Percentiles rank a stretch among this genome's conserved stretches.
phyloP scores from a whole-genome alignment of 2,113 vertebrate genomes.

The zebrafish (Danio rerio) region DNA sequence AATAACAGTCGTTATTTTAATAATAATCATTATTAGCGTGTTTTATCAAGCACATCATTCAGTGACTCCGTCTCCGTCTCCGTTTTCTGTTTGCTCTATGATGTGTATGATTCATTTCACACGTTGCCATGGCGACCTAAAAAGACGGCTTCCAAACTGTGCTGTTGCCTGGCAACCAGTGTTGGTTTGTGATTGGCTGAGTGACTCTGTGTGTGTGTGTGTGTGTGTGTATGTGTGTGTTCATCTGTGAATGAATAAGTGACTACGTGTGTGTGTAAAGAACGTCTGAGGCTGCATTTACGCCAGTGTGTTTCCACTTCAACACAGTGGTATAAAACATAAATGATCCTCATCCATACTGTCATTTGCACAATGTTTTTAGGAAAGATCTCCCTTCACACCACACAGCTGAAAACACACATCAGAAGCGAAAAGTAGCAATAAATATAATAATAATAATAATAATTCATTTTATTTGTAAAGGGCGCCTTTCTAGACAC shows the following conservation, averaged over 20 bases:
- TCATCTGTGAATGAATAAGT: background rate
- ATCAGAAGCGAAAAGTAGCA: too few relatives aligned
- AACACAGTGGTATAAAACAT: too few relatives aligned
- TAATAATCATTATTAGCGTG: too few relatives aligned
- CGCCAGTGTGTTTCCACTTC: too few relatives aligned
- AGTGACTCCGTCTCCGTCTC: background rate
- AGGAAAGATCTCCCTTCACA: background rate
- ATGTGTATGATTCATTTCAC: slow-evolving; percentile 42
- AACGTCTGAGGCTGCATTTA: background rate
- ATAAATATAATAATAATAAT: too few relatives aligned
- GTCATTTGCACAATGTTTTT: too few relatives aligned
- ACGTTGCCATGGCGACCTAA: slow-evolving; percentile 53
- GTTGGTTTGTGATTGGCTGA: background rate
- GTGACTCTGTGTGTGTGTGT: background rate
- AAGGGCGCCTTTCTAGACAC: too few relatives aligned
- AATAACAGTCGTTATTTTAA: too few relatives aligned
- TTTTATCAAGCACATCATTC: too few relatives aligned
- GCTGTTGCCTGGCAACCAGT: slow-evolving; percentile 69
- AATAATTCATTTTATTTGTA: too few relatives aligned
- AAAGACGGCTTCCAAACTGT: slow-evolving; percentile 57
- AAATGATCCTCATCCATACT: too few relatives aligned
- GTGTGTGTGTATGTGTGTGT: background rate
- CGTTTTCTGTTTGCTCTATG: slow-evolving; percentile 1
- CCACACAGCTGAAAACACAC: too few relatives aligned
- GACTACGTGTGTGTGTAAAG: background rate